Evolutionary conservation across 2,113 vertebrate species (phyloP), one percentile per base, ranked within the genome.

Genomic region (Notechis scutatus): DNA sequence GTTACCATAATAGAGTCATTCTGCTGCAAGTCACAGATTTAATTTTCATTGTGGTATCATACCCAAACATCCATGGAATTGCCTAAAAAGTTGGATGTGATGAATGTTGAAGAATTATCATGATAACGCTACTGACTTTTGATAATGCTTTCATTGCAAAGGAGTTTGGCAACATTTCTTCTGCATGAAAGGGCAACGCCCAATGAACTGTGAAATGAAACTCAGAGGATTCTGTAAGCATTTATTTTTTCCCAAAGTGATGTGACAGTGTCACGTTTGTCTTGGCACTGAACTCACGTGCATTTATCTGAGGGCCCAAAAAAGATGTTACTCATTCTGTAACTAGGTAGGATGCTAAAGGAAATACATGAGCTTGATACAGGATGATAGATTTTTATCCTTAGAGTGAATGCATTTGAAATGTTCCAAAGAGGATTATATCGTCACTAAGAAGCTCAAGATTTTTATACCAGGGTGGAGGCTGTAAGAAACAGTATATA

Each of bases 151-250:
- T 24, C 34, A 45, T 88, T 45, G 85, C 91, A 42, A 26, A 89
- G 39, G 4, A 0, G 74, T 92, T 92, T 94, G 93, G 5, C 92
- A 94, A 45, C 56, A 21, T 92, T 91, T 92, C 87, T 74, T 90
- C 69, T 91, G 93, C 95, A 93, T 92, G 92, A 90, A 91, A 93
- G 54, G 94, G 94, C 94, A 92, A 94, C 21, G 52, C 94, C 95
- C 92, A 88, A n/a, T 95, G 86, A 91, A 34, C 64, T 90, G 56
- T 89, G 90, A 93, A 47, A 3, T 61, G 93, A 56, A 12, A 24
- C 56, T 52, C 8, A 4, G 24, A 89, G 88, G 39, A 3, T 85
- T n/a, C 91, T 92, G 95, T 93, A 93, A 92, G 90, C 92, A 87
- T 86, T 93, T 85, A 1, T 52, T 21, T 52, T 85, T 55, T 29